Conservation (phyloP, 2,113 vertebrate species). For the Pelecanus crispus region DNA sequence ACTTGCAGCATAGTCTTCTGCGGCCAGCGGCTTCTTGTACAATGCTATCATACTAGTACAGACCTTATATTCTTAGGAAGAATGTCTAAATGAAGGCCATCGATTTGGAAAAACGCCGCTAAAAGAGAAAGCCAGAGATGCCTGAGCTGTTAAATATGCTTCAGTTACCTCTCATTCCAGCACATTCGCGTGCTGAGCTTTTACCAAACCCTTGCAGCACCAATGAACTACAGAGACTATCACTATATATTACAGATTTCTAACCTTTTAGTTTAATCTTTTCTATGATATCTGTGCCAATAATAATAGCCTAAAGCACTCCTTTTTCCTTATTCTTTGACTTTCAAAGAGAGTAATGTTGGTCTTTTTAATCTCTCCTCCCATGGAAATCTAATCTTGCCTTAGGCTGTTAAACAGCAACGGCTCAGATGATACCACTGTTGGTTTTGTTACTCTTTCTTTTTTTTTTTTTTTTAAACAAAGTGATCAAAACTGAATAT, state of each 20-base stretch:
- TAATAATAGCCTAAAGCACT: not conserved
- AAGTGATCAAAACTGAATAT: not conserved
- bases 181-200: not conserved
- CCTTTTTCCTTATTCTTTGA: not conserved
- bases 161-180: not conserved
- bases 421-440: not conserved
- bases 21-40: not conserved
- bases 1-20: not conserved
- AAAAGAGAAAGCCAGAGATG: not conserved
- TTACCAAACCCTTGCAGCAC: not conserved
- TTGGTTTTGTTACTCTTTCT: not conserved
- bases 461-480: not conserved
- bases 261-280: not conserved
- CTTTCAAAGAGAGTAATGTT: not conserved
- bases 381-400: not conserved
- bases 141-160: not conserved
- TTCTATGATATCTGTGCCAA: not conserved
- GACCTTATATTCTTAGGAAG: not conserved
- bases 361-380: not conserved
- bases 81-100: not conserved
- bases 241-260: not conserved
- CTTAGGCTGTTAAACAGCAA: not conserved
- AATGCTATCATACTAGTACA: too few relatives aligned
- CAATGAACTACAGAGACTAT: not conserved
- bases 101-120: not conserved